Percentiles rank a stretch among this genome's conserved stretches.
phyloP scores from a whole-genome alignment of 2,888 invertebrate genomes.

The Mamestra brassicae region DNA sequence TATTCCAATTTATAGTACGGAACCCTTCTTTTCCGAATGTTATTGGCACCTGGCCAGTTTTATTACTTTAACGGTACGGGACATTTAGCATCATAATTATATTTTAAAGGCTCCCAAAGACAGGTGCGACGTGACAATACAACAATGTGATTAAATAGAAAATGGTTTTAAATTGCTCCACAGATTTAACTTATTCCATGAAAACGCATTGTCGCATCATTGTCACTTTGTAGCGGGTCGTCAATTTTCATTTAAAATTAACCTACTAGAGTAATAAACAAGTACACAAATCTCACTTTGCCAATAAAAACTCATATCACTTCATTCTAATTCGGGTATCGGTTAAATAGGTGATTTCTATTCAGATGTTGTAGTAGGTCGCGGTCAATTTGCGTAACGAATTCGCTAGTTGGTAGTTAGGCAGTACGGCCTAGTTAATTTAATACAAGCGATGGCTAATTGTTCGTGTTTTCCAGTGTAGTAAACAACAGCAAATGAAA shows the following conservation, averaged over 20 bases:
- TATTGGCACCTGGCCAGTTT: too few species aligned
- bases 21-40: too few species aligned
- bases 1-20: too few species aligned
- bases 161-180: background rate
- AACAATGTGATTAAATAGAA: background rate
- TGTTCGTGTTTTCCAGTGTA: conserved; percentile 35
- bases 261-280: conserved; percentile 18
- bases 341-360: conserved; percentile 74
- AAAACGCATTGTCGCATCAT: background rate
- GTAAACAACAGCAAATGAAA: conserved; percentile 9
- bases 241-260: background rate
- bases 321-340: conserved; percentile 53
- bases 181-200: background rate
- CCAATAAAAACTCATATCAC: conserved; percentile 57
- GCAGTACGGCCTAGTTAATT: conserved; percentile 72
- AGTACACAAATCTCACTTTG: conserved; percentile 16
- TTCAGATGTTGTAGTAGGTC: conserved; percentile 78
- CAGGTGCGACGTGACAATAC: background rate
- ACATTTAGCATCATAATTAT: background rate
- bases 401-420: conserved; percentile 79
- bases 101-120: background rate
- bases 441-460: conserved; percentile 75
- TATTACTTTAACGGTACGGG: background rate
- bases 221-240: background rate
- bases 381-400: conserved; percentile 79